A percentile compares a stretch with the other conserved stretches of the same genome.
Evolutionary conservation across 1,140 invertebrate species (phyloP).

Genomic region (Musca vetustissima): DNA sequence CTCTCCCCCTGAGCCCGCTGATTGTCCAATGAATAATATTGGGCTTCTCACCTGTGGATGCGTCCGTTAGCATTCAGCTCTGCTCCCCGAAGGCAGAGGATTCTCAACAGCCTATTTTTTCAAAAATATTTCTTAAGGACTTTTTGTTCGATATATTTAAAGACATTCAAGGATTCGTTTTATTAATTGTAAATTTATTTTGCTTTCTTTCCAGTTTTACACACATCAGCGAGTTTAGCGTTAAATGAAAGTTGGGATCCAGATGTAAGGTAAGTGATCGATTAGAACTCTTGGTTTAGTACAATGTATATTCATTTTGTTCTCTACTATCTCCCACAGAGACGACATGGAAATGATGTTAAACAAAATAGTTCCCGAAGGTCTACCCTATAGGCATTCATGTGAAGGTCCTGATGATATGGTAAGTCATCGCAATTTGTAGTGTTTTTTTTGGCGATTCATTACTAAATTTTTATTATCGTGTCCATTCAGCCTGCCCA

Average conservation of each 20-base stretch:
- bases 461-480: constrained; percentile 15
- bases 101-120: no score
- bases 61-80: no score
- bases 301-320: neutral
- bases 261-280: constrained; percentile 67
- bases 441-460: neutral
- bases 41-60: no score
- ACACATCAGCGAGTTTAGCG: constrained; percentile 94
- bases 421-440: constrained; percentile 62
- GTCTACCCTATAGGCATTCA: constrained; percentile 90
- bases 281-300: neutral
- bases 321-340: constrained; percentile 51
- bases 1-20: no score
- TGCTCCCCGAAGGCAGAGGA: no score
- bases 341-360: constrained; percentile 99
- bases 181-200: no score
- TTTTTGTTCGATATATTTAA: no score
- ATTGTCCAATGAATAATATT: no score
- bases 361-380: constrained; percentile 97
- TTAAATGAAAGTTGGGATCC: constrained; percentile 98
- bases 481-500: constrained; percentile 79
- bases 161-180: no score
- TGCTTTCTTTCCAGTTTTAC: constrained; percentile 77
- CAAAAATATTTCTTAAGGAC: no score
- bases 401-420: constrained; percentile 98